phyloP scores from a whole-genome alignment of 2,888 invertebrate genomes.

The Cheilosia variabilis region DNA sequence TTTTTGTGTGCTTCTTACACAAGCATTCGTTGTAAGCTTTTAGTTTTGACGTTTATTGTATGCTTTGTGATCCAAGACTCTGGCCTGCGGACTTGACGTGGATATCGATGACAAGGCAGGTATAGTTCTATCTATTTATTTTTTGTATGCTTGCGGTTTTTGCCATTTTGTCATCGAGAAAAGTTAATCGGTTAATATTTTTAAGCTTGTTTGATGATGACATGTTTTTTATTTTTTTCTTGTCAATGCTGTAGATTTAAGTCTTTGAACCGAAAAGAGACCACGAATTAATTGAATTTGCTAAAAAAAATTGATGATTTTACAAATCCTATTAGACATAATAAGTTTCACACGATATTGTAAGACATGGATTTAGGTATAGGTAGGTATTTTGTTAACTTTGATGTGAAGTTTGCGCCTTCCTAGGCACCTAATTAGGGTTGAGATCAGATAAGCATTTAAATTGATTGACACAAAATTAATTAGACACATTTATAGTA shows the following conservation, averaged over 20 bases:
- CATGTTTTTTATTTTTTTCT: background rate
- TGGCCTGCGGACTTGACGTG: background rate
- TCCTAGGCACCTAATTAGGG: background rate
- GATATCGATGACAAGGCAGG: slow-evolving; percentile 10
- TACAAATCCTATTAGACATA: slow-evolving; percentile 3
- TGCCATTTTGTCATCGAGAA: slow-evolving; percentile 25
- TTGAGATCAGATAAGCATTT: background rate
- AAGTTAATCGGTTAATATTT: slow-evolving; percentile 29
- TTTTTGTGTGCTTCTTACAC: slow-evolving; percentile 15
- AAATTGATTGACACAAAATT: too few species aligned
- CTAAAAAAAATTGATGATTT: background rate
- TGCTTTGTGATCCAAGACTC: slow-evolving; percentile 16
- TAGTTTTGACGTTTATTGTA: slow-evolving; percentile 6
- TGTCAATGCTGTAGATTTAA: slow-evolving; percentile 12
- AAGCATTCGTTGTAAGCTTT: slow-evolving; percentile 21
- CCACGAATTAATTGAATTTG: background rate
- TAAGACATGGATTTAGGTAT: background rate
- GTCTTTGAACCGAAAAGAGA: slow-evolving; percentile 1
- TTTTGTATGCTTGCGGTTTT: slow-evolving; percentile 9
- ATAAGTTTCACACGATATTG: background rate
- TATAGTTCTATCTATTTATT: slow-evolving; percentile 30
- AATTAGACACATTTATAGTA: too few species aligned
- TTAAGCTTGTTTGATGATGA: slow-evolving; percentile 12
- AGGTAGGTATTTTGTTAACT: background rate
- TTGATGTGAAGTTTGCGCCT: background rate